A percentile compares a stretch with the other conserved stretches of the same genome.
phyloP scores from a whole-genome alignment of 2,113 vertebrate species.

The Regulus satrapa region DNA sequence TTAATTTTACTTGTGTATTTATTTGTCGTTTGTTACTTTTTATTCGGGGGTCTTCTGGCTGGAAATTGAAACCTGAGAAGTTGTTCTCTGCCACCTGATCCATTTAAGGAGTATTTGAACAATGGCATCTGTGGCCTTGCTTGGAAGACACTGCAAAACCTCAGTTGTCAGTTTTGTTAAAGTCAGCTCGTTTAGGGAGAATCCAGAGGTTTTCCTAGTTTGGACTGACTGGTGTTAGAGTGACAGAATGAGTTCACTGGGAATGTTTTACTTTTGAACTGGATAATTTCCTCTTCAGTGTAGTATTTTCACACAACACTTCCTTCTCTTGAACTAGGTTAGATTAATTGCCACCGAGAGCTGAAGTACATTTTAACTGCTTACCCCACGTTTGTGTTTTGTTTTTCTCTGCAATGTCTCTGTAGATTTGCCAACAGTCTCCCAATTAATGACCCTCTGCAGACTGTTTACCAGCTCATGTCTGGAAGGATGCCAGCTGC shows the following conservation, averaged over 20 bases:
- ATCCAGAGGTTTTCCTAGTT: background rate
- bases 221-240: background rate
- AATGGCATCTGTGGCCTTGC: background rate
- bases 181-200: background rate
- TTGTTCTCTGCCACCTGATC: background rate
- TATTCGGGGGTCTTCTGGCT: background rate
- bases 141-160: background rate
- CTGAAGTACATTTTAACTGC: background rate
- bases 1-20: background rate
- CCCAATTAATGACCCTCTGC: constrained; percentile 95
- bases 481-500: constrained; percentile 97
- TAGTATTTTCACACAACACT: background rate
- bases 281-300: background rate
- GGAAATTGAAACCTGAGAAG: background rate
- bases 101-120: background rate
- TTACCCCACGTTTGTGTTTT: background rate
- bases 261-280: background rate
- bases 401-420: background rate
- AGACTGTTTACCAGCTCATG: constrained; percentile 98
- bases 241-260: background rate
- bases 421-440: constrained; percentile 96
- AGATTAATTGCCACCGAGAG: background rate
- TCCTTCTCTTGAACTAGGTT: background rate
- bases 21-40: background rate
- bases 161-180: background rate